A percentile compares a stretch with the other conserved stretches of the same genome.
Conservation (phyloP, 2,888 invertebrate species). For the Drosophila affinis region DNA sequence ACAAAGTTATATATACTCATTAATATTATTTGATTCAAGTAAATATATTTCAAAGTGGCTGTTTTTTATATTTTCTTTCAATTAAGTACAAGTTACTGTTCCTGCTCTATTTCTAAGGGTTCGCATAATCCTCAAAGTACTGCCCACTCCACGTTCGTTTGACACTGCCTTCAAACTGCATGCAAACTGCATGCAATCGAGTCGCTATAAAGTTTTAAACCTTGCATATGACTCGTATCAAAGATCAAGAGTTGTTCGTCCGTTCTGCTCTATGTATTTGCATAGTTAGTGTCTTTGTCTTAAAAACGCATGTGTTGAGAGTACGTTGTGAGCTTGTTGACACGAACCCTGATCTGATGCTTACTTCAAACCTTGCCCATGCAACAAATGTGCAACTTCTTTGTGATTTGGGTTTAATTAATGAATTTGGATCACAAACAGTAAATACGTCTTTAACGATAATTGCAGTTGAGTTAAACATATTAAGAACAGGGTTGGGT, state of each 20-base stretch:
- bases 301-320: conserved; percentile 17
- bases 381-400: conserved; percentile 52
- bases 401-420: conserved; percentile 40
- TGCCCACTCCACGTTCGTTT: conserved; percentile 2
- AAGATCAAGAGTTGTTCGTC: not conserved
- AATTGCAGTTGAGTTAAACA: conserved; percentile 65
- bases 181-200: conserved; percentile 4
- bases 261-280: not conserved
- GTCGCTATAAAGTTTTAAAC: conserved; percentile 25
- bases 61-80: conserved; percentile 50
- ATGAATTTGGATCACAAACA: conserved; percentile 73
- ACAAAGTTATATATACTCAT: conserved; percentile 82
- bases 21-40: conserved; percentile 81
- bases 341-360: conserved; percentile 34
- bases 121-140: conserved; percentile 25
- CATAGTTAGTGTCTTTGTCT: conserved; percentile 4
- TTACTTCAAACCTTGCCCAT: conserved; percentile 50
- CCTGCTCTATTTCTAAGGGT: conserved; percentile 44
- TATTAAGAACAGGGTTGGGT: conserved; percentile 57
- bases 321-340: conserved; percentile 17
- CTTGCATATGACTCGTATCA: conserved; percentile 15
- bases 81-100: conserved; percentile 79
- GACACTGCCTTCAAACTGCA: not conserved
- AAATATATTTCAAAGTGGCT: conserved; percentile 78
- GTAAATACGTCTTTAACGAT: conserved; percentile 74